These are phyloP conservation scores for Bathynomus jamesi DNA, from an alignment of 1,140 invertebrate species.

Conservation along the genomic window DNA sequence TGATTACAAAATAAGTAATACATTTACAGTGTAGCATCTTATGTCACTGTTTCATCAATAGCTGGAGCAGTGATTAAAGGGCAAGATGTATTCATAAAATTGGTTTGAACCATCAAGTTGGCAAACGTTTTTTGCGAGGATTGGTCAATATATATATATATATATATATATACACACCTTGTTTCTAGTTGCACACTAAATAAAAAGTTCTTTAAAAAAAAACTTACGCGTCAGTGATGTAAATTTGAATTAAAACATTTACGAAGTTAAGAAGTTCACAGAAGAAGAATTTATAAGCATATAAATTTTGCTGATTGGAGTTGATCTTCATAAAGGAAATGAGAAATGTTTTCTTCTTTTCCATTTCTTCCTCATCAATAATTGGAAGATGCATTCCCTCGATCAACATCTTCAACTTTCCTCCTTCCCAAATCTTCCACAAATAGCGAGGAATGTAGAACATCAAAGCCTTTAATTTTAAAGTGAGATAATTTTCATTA, in stretches of 20 bases:
- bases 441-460: constrained; percentile 55
- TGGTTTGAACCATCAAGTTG: too few species aligned
- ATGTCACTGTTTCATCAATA: too few species aligned
- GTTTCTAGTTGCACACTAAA: too few species aligned
- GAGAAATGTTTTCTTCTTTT: neutral
- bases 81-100: too few species aligned
- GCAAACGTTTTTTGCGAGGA: too few species aligned
- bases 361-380: constrained; percentile 9
- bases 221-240: constrained; percentile 39
- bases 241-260: constrained; percentile 42
- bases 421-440: constrained; percentile 54
- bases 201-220: neutral
- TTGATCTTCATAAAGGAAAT: constrained; percentile 18
- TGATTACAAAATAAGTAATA: too few species aligned
- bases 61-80: too few species aligned
- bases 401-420: constrained; percentile 40
- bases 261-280: constrained; percentile 43
- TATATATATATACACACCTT: constrained; percentile 7
- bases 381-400: constrained; percentile 22
- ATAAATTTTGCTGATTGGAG: constrained; percentile 25
- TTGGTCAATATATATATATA: too few species aligned
- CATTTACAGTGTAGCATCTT: too few species aligned
- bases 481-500: too few species aligned
- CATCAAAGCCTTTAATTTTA: constrained; percentile 52
- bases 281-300: constrained; percentile 38